Percentiles rank a stretch among this genome's conserved stretches.
Conservation (phyloP, 2,113 vertebrate species). For the Grus americana region DNA sequence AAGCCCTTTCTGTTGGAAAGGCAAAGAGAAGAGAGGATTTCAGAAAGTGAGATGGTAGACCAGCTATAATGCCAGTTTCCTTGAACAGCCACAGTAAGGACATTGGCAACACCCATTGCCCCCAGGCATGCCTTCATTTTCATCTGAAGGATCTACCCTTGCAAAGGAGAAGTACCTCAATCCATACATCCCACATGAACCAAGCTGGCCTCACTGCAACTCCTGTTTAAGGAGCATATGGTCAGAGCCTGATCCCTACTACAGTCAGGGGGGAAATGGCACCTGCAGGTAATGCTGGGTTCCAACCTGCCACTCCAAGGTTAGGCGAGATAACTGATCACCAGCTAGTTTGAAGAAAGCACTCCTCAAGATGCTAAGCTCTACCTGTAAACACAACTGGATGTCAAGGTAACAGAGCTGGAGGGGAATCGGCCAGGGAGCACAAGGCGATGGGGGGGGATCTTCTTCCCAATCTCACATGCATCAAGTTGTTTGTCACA, state of each 20-base stretch:
- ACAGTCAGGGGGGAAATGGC: not conserved
- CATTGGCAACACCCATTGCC: not conserved
- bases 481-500: not conserved
- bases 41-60: not conserved
- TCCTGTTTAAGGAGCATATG: not conserved
- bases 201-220: not conserved
- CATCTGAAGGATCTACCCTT: not conserved
- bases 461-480: not conserved
- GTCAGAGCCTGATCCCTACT: not conserved
- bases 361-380: not conserved
- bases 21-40: not conserved
- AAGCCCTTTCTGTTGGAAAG: not conserved
- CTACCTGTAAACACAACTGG: not conserved
- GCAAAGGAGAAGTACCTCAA: not conserved
- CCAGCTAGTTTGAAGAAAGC: not conserved
- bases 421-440: not conserved
- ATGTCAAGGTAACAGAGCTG: not conserved
- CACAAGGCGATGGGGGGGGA: not conserved
- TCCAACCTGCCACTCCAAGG: not conserved
- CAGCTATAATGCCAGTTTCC: not conserved
- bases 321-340: not conserved
- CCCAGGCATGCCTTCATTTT: not conserved
- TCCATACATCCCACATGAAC: not conserved
- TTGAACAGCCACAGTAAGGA: not conserved
- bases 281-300: not conserved